Conservation (phyloP, 2,113 vertebrate species). For the Macheiramphus alcinus region DNA sequence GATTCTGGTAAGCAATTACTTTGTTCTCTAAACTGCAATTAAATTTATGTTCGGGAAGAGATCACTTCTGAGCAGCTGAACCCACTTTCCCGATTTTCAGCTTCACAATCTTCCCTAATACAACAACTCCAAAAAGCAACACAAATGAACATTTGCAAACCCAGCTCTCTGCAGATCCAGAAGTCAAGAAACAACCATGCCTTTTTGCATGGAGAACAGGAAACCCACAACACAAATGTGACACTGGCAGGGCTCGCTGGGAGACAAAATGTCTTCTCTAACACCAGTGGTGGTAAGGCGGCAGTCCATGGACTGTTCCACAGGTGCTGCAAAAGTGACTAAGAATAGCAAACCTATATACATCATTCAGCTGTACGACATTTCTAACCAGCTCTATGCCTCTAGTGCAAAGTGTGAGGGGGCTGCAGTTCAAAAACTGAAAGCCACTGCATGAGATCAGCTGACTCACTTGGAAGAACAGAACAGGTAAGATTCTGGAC, state of each 20-base stretch:
- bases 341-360: background rate
- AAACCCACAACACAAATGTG: background rate
- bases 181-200: background rate
- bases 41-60: background rate
- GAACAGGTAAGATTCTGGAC: background rate
- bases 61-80: background rate
- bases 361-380: background rate
- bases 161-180: background rate
- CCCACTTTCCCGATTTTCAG: background rate
- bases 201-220: background rate
- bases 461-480: background rate
- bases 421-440: background rate
- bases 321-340: accelerated
- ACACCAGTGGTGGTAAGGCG: background rate
- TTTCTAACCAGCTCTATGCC: background rate
- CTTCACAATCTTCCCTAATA: background rate
- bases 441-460: background rate
- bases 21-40: background rate
- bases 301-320: background rate
- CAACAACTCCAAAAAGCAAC: background rate
- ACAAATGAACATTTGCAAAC: background rate
- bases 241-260: background rate
- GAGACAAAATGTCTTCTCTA: background rate
- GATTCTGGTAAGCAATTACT: background rate
- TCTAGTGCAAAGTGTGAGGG: background rate